phyloP scores from a whole-genome alignment of 2,113 vertebrate genomes.

The Ellobius talpinus region DNA sequence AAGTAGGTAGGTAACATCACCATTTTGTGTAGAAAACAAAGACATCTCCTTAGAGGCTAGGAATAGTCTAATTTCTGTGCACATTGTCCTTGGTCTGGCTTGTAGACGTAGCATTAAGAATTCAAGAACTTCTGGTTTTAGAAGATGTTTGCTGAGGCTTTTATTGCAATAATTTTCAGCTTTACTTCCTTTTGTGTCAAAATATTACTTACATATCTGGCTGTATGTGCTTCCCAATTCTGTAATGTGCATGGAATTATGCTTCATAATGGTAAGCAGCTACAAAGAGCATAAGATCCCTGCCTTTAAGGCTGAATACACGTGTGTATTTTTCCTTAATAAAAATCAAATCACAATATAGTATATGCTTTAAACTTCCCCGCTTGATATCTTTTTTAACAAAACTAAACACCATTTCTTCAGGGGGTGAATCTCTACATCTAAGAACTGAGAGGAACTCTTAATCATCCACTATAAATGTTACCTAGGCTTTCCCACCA shows the following conservation, averaged over 20 bases:
- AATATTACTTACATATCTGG: neutral
- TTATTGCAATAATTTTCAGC: neutral
- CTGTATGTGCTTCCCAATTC: neutral
- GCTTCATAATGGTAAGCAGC: neutral
- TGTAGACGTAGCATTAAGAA: neutral
- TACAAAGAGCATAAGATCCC: neutral
- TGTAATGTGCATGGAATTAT: neutral
- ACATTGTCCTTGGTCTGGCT: neutral
- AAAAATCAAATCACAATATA: neutral
- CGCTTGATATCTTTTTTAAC: neutral
- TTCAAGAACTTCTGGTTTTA: neutral
- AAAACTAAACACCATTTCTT: neutral
- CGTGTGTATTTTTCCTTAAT: neutral
- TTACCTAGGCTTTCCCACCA: too few relatives aligned
- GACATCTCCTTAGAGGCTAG: neutral
- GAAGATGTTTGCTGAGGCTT: neutral
- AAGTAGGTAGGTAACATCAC: neutral
- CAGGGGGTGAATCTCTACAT: neutral
- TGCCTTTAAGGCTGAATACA: neutral
- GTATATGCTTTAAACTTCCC: neutral
- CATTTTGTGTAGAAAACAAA: neutral
- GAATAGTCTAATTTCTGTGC: neutral
- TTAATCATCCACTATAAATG: neutral
- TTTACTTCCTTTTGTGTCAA: slow-evolving; percentile 6
- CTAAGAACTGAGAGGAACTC: neutral